phyloP scores from a whole-genome alignment of 2,113 vertebrate genomes.

The Brienomyrus brachyistius region DNA sequence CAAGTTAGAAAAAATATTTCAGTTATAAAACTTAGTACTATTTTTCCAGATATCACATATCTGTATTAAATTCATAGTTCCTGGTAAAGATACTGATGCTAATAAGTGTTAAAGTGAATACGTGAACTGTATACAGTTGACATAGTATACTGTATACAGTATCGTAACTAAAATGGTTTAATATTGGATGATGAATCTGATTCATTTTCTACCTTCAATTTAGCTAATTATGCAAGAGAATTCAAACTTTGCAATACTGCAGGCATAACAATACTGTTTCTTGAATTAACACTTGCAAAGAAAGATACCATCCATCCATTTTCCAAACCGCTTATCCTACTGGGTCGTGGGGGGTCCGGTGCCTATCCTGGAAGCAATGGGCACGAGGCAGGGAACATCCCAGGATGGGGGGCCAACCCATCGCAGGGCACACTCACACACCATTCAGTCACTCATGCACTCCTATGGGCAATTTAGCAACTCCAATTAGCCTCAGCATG shows the following conservation, averaged over 20 bases:
- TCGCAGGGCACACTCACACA: no score
- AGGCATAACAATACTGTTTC: not conserved
- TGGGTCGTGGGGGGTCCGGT: no score
- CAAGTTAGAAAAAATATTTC: not conserved
- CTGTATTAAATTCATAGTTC: not conserved
- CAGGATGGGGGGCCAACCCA: no score
- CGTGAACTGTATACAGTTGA: not conserved
- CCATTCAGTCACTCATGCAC: no score
- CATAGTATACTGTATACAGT: not conserved
- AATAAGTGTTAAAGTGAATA: not conserved
- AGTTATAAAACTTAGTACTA: not conserved
- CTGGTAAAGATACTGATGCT: not conserved
- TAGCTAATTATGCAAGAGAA: not conserved
- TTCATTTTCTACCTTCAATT: not conserved
- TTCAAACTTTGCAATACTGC: not conserved
- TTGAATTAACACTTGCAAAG: not conserved
- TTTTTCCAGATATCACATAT: not conserved
- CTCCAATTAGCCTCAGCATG: no score
- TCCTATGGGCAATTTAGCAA: no score
- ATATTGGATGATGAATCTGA: not conserved
- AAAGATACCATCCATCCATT: no score
- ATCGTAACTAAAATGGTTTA: not conserved
- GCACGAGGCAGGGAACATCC: no score
- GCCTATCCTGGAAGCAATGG: no score
- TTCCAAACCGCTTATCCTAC: no score